Conservation (phyloP, 2,797 vertebrate species). For the Silurus aristotelis region DNA sequence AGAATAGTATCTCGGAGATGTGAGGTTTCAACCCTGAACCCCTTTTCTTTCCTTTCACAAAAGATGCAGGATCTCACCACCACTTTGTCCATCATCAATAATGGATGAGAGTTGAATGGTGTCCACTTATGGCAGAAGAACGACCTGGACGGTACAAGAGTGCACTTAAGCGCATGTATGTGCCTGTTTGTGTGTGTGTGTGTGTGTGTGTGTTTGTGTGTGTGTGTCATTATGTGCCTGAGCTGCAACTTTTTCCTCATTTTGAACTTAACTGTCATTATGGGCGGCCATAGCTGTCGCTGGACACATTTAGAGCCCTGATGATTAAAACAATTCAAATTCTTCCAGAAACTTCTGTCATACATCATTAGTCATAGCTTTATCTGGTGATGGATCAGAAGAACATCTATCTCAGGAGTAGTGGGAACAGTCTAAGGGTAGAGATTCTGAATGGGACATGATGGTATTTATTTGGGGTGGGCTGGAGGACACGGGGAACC, state of each 20-base stretch:
- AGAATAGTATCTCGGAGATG: conserved; percentile 64
- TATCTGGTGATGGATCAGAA: not conserved
- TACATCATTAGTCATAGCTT: not conserved
- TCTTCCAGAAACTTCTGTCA: not conserved
- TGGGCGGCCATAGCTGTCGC: not conserved
- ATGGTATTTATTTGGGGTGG: not conserved
- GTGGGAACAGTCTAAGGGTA: not conserved
- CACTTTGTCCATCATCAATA: conserved; percentile 77
- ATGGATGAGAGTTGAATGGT: conserved; percentile 73
- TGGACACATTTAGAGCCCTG: not conserved
- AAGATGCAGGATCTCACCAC: conserved; percentile 70
- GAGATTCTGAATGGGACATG: not conserved
- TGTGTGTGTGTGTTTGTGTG: not conserved
- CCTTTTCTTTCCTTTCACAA: conserved; percentile 59
- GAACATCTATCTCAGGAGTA: not conserved
- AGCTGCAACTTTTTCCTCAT: not conserved
- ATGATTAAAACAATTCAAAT: not conserved
- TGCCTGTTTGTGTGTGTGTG: not conserved
- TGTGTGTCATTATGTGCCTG: not conserved
- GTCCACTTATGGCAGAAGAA: conserved; percentile 68
- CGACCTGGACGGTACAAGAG: conserved; percentile 26
- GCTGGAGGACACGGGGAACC: not conserved
- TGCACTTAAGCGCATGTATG: not conserved
- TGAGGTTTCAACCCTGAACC: conserved; percentile 70
- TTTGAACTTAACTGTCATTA: not conserved